Evolutionary conservation across 2,113 vertebrate species (phyloP), one percentile per base, ranked within the genome.

Genomic region (Nesospiza acunhae): DNA sequence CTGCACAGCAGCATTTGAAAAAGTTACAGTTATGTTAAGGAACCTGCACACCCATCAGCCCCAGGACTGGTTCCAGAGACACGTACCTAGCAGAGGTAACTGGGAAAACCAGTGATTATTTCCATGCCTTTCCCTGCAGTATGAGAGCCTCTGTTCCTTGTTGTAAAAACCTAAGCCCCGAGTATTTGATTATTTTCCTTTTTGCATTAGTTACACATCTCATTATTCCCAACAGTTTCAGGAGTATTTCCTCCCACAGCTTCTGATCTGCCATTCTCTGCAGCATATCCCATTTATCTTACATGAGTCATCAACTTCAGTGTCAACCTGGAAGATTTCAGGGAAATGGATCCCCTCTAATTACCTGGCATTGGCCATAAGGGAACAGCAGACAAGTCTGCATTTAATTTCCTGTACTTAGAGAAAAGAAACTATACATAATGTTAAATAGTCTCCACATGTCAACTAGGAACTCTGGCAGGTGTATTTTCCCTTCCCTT

Each of bases 191-290:
- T 84, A 56, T 62, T 89, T 84, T 62, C 82, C 72, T 89, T 85
- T 77, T 14, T 11, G 55, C 73, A 39, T 46, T 39, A 89, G 66
- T 89, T 74, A 87, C 26, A 46, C 58, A 95, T 96, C 62, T 66
- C 55, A 73, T 81, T 53, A 60, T 81, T 84, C 87, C 92, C 95
- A 44, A 95, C 94, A 96, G 89, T 94, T 56, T 88, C 7, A 37
- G 18, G 64, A 94, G 59, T 67, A 84, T 70, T 83, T 89, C 90
- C 74, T 94, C 83, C 67, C 62, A 66, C 64, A 84, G 72, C 53
- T 94, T 76, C 95, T 79, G 69, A 91, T 82, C 75, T 86, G 77
- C 83, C 74, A 41, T 73, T 76, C 80, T 89, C 85, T 84, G 41
- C 41, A 93, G 67, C 47, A 68, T 10, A 52, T 87, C 18, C 53